Base-by-base conservation (phyloP, 2,113 vertebrate genomes). In the Mus pahari region DNA sequence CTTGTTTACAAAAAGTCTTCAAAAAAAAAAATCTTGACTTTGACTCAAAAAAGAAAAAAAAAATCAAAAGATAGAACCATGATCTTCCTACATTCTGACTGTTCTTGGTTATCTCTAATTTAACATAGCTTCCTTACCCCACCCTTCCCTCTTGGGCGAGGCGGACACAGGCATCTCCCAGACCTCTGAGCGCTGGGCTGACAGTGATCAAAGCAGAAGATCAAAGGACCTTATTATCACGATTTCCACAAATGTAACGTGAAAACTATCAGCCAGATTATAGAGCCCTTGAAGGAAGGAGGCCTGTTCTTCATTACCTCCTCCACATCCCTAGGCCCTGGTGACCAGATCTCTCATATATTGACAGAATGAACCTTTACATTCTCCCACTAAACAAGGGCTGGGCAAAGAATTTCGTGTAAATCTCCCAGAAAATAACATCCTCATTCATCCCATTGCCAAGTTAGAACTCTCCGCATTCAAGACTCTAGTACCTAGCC, bases 201-300 rank as follows among this genome's bases (percentile, higher is more conserved):
- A 86, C 36, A 19, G 20, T 14, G 91, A 78, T 86, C 77, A 89
- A 82, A 92, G 94, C 28, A 50, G 48, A 90, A 86, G 83, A 93
- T 96, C 94, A 97, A 95, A 96, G 53, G 31, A 62, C 90, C 78
- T 94, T 94, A 94, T 64, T 95, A 95, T 64, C 66, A 9, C 36
- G 42, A 55, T 95, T 92, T 96, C 68, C 0, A 94, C 92, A 94
- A 94, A 92, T 53, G n/a, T 48, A 64, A 45, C 22, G 26, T 93
- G 58, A 78, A 82, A 91, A 60, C 55, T 39, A 36, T 87, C 26
- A 7, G 36, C 55, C 83, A 64, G 71, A 77, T 89, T 73, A 89
- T 1, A 94, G 94, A 73, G 33, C 28, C 60, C 31, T 42, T 83
- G 36, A 90, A 91, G 73, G 68, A 93, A 96, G 48, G 48, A 92